These are phyloP conservation scores for Hyposoter dolosus DNA, from an alignment of 2,888 invertebrate genomes.

Conservation along the genomic window DNA sequence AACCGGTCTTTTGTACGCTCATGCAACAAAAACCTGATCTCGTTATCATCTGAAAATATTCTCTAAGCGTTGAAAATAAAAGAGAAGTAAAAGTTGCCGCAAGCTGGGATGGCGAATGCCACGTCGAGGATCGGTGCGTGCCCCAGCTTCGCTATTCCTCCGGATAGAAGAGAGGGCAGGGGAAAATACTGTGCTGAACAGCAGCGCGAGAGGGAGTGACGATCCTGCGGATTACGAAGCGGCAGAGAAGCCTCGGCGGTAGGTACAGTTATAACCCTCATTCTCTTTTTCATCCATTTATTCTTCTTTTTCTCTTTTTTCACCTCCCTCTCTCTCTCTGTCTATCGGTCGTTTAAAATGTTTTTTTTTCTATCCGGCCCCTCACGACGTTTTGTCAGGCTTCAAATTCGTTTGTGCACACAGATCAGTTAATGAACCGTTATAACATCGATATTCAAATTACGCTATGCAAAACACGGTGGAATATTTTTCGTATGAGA, in stretches of 20 bases:
- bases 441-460: constrained; percentile 31
- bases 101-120: constrained; percentile 69
- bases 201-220: constrained; percentile 66
- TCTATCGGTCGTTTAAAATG: neutral
- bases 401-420: constrained; percentile 26
- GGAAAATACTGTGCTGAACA: constrained; percentile 46
- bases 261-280: constrained; percentile 67
- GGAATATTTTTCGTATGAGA: neutral
- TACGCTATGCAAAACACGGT: neutral
- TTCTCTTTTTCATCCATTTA: constrained; percentile 45
- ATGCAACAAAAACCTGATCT: constrained; percentile 77
- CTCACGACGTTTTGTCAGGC: constrained; percentile 43
- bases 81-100: constrained; percentile 77
- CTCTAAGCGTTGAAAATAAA: constrained; percentile 80
- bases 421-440: constrained; percentile 33
- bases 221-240: constrained; percentile 66
- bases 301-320: constrained; percentile 15
- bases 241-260: constrained; percentile 60
- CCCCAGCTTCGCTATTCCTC: constrained; percentile 43
- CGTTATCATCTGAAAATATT: constrained; percentile 79
- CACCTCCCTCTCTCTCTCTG: constrained; percentile 15
- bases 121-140: constrained; percentile 53
- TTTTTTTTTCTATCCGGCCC: neutral
- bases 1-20: constrained; percentile 48
- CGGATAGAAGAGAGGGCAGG: constrained; percentile 42